phyloP scores from a whole-genome alignment of 35 echinoderm and acorn worm species.

The Anneissia japonica region DNA sequence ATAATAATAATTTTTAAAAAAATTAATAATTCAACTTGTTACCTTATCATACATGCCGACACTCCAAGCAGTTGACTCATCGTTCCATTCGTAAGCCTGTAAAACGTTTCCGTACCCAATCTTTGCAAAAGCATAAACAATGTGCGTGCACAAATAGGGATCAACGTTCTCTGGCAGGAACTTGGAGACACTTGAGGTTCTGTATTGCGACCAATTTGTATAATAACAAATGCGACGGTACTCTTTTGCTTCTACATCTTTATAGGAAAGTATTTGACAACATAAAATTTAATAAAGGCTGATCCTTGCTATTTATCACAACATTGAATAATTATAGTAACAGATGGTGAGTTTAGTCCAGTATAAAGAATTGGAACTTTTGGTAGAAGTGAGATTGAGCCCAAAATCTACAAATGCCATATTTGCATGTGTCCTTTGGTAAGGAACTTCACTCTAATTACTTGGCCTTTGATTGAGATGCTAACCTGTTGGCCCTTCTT shows the following conservation, averaged over 20 bases:
- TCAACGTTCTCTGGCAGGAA: neutral
- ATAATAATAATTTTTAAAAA: too few species aligned
- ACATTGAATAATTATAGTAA: too few species aligned
- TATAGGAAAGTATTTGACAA: neutral
- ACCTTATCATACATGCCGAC: neutral
- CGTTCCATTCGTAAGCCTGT: slow-evolving; percentile 6
- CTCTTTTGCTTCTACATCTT: neutral
- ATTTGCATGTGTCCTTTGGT: too few species aligned
- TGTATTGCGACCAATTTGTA: slow-evolving; percentile 13
- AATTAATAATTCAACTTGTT: neutral
- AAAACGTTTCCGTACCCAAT: neutral
- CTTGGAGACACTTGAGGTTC: neutral
- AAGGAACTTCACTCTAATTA: too few species aligned
- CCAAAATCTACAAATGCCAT: too few species aligned
- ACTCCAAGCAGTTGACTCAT: neutral
- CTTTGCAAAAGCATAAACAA: slow-evolving; percentile 7
- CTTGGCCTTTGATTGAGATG: too few species aligned
- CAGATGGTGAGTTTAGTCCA: too few species aligned
- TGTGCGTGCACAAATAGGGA: neutral
- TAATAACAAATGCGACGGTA: slow-evolving; percentile 8
- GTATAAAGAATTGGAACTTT: too few species aligned
- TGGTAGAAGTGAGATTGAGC: too few species aligned
- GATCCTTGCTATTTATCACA: too few species aligned
- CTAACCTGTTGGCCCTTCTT: too few species aligned
- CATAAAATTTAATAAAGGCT: too few species aligned